Conservation (phyloP, 2,113 vertebrate species). For the Megaceryle maxima region DNA sequence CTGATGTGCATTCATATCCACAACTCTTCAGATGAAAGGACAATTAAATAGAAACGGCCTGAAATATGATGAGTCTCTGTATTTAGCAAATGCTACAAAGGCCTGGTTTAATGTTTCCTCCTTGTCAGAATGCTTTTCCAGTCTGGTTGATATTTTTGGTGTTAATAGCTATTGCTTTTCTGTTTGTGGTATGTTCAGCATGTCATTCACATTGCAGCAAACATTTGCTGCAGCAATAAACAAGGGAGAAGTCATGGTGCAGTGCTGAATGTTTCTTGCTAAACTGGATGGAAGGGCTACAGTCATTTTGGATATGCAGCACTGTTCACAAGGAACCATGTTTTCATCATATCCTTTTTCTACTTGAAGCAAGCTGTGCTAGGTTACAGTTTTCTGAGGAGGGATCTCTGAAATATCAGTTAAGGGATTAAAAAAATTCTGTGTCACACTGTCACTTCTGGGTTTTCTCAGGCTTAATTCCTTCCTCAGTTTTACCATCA, state of each 20-base stretch:
- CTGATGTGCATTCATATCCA: slow-evolving; percentile 39
- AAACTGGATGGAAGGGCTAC: neutral
- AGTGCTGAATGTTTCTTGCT: neutral
- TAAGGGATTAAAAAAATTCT: neutral
- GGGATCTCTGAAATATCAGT: neutral
- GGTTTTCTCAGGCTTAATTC: neutral
- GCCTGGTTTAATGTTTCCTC: slow-evolving; percentile 35
- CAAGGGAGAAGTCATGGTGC: neutral
- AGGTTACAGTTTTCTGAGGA: neutral
- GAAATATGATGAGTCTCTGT: slow-evolving; percentile 45
- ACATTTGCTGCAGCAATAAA: neutral
- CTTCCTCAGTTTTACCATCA: neutral
- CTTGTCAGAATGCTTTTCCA: slow-evolving; percentile 41
- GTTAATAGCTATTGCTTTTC: neutral
- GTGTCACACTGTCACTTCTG: neutral
- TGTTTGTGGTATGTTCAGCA: slow-evolving; percentile 35
- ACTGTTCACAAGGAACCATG: neutral
- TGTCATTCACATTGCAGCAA: slow-evolving; percentile 30
- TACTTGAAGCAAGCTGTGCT: neutral
- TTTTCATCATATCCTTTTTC: neutral
- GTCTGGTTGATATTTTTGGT: slow-evolving; percentile 40
- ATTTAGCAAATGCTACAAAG: slow-evolving; percentile 54
- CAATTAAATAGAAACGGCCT: slow-evolving; percentile 50
- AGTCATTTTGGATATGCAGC: neutral
- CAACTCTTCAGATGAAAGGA: slow-evolving; percentile 47